These are phyloP conservation scores for Melanotaenia duboulayi DNA, from an alignment of 2,113 vertebrate genomes.

Conservation along the genomic window DNA sequence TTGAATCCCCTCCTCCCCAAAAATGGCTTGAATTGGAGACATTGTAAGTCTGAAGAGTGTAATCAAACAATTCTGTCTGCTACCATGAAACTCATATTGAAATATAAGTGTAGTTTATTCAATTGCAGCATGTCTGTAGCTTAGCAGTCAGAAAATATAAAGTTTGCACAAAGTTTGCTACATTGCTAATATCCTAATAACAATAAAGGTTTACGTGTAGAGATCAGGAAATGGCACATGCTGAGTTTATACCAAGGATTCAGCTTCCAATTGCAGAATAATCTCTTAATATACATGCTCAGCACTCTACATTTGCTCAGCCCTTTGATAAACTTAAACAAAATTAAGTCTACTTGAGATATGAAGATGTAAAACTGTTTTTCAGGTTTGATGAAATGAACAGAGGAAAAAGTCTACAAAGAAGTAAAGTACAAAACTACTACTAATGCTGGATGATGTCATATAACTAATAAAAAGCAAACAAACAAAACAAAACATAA, in stretches of 20 bases:
- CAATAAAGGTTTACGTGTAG: not conserved
- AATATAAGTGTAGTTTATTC: not conserved
- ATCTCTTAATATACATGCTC: not conserved
- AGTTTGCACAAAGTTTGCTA: not conserved
- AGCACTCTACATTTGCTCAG: not conserved
- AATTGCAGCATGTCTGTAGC: not conserved
- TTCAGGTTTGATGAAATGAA: constrained; percentile 49
- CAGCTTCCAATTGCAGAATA: not conserved
- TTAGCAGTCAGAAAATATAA: not conserved
- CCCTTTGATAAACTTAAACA: not conserved
- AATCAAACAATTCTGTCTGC: not conserved
- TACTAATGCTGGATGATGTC: constrained; percentile 8
- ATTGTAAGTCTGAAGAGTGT: no score
- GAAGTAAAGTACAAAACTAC: constrained; percentile 48
- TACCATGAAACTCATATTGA: no score
- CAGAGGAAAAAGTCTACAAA: constrained; percentile 28
- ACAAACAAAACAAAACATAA: constrained; percentile 24
- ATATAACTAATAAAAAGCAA: constrained; percentile 21
- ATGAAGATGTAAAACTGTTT: constrained; percentile 52
- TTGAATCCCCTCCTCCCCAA: not conserved
- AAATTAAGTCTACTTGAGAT: constrained; percentile 6
- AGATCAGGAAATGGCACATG: not conserved
- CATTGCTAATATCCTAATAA: not conserved
- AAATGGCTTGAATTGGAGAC: not conserved
- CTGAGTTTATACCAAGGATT: not conserved